Evolutionary conservation across 2,888 invertebrate genomes (phyloP).

Genomic region (Itoplectis maculator): DNA sequence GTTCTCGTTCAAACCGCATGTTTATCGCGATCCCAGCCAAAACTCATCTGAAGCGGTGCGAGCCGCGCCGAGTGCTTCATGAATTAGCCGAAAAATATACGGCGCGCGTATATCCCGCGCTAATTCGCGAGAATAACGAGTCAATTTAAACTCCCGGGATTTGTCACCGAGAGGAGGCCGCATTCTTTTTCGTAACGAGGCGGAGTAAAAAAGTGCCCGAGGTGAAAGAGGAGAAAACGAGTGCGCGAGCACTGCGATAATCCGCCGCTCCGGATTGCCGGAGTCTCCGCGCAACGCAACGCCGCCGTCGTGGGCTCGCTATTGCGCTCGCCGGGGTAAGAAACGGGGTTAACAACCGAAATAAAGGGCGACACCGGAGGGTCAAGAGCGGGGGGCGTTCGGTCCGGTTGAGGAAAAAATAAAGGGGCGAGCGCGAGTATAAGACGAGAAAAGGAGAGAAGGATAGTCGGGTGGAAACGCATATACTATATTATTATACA

Average conservation of each 20-base stretch:
- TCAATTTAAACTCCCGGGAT: slow-evolving; percentile 62
- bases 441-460: slow-evolving; percentile 53
- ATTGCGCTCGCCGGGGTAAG: slow-evolving; percentile 23
- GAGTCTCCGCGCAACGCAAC: slow-evolving; percentile 50
- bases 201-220: slow-evolving; percentile 42
- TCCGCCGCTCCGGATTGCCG: slow-evolving; percentile 68
- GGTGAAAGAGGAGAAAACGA: slow-evolving; percentile 35
- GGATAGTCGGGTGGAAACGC: slow-evolving; percentile 14
- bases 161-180: slow-evolving; percentile 61
- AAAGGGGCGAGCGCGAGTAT: slow-evolving; percentile 38
- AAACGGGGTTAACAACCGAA: slow-evolving; percentile 75
- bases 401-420: slow-evolving; percentile 41
- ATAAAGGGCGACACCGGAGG: slow-evolving; percentile 65
- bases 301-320: no score
- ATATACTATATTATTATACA: neutral
- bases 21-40: slow-evolving; percentile 13
- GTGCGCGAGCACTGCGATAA: slow-evolving; percentile 54
- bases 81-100: slow-evolving; percentile 5
- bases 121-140: slow-evolving; percentile 51
- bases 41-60: slow-evolving; percentile 1
- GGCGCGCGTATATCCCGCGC: slow-evolving; percentile 1
- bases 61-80: neutral
- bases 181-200: slow-evolving; percentile 60
- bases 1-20: neutral
- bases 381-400: slow-evolving; percentile 48